phyloP scores from a whole-genome alignment of 2,888 invertebrate genomes.

The Monopis laevigella region DNA sequence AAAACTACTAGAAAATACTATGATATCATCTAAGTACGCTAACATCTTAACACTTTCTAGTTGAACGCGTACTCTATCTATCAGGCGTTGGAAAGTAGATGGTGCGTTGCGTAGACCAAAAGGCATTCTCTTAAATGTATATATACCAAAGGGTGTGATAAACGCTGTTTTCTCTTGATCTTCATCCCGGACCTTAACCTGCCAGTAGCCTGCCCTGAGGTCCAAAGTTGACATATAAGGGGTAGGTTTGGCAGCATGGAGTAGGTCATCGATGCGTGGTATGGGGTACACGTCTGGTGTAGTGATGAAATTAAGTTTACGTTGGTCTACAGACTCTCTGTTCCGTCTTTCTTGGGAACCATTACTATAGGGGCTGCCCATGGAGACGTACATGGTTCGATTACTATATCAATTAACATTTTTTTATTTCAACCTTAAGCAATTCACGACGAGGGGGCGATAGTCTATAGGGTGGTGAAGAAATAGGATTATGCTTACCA shows the following conservation, averaged over 20 bases:
- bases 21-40: constrained; percentile 27
- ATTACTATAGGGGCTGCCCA: constrained; percentile 34
- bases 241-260: constrained; percentile 25
- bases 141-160: constrained; percentile 29
- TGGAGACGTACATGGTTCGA: constrained; percentile 29
- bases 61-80: constrained; percentile 23
- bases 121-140: constrained; percentile 28
- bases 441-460: constrained; percentile 22
- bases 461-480: constrained; percentile 29
- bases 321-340: constrained; percentile 32
- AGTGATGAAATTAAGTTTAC: constrained; percentile 22
- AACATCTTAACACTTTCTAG: constrained; percentile 19
- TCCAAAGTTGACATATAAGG: constrained; percentile 25
- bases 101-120: constrained; percentile 30
- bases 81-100: constrained; percentile 27
- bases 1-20: constrained; percentile 23
- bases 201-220: constrained; percentile 24
- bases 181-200: constrained; percentile 22
- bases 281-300: constrained; percentile 29
- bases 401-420: constrained; percentile 27
- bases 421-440: constrained; percentile 24
- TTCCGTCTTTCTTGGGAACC: constrained; percentile 29
- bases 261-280: constrained; percentile 33
- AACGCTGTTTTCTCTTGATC: constrained; percentile 29
- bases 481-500: constrained; percentile 21